Evolutionary conservation across 2,888 invertebrate genomes (phyloP), one percentile per base, ranked within the genome.

Genomic region (Petrophora chlorosata): DNA sequence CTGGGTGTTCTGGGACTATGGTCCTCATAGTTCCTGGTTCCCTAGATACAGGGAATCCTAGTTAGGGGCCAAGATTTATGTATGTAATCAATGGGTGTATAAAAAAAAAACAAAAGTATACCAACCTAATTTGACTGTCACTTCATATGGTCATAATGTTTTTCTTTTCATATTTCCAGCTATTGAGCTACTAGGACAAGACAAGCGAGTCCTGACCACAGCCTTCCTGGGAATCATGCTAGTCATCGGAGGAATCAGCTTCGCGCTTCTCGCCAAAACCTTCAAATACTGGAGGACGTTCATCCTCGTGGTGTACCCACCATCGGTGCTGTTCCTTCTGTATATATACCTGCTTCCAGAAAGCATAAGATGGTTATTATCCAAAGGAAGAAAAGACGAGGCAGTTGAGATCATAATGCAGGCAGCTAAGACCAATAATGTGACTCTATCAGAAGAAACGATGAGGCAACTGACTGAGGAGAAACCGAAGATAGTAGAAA

Each of bases 311-410:
- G 87, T 93, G 3, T 96, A 96, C 65, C 90, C 92, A 0, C 96
- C 96, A 0, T 93, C 94, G 0, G 66, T 95, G 4, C 76, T 95
- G 0, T 92, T 95, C 56, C 73, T 96, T 12, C 74, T 91, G 0
- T 94, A 95, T 70, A 92, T 93, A 43, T 94, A 94, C 91, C 65
- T 94, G 3, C 81, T 94, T n/a, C 95, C 95, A 0, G 95, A 95
- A 77, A 95, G 95, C 43, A 92, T 95, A 15, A 87, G 96, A 51
- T 97, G 96, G 96, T 83, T 96, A 3, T 71, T 96, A 1, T 93
- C 94, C 0, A 94, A 94, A 58, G 93, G 93, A 2, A 87, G 92
- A 48, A 91, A 92, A 53, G 92, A 93, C 25, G 92, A 94, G 59
- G 95, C 95, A 0, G 92, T 93, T 19, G 82, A 84, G 17, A 92